These are phyloP conservation scores for Scyliorhinus canicula DNA, from an alignment of 2,797 vertebrate species.

Conservation along the genomic window DNA sequence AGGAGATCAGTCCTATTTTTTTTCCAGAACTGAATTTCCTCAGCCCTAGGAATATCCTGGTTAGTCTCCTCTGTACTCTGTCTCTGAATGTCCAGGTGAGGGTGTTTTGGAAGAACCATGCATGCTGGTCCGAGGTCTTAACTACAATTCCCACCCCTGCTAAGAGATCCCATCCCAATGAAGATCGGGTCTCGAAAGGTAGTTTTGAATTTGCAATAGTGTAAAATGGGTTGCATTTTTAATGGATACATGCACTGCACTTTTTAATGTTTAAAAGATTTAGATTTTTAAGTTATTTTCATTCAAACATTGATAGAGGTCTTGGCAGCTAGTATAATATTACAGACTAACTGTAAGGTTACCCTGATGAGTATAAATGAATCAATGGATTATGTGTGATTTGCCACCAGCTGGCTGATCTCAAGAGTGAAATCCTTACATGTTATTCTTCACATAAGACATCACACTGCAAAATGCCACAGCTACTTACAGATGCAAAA, in stretches of 20 bases:
- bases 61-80: not conserved
- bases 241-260: not conserved
- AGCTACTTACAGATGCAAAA: conserved; percentile 2
- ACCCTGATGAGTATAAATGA: not conserved
- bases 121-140: not conserved
- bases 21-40: not conserved
- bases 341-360: not conserved
- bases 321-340: not conserved
- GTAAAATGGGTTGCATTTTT: not conserved
- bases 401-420: not conserved
- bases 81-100: not conserved
- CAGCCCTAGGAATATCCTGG: not conserved
- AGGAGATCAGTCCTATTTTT: not conserved
- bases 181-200: not conserved
- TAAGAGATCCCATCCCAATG: not conserved
- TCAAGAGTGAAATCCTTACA: not conserved
- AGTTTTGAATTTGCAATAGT: not conserved
- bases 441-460: not conserved
- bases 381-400: not conserved
- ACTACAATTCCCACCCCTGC: not conserved
- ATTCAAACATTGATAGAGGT: not conserved
- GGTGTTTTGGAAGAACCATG: not conserved
- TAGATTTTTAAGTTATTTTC: not conserved
- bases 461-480: not conserved
- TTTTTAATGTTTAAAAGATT: not conserved